These are phyloP conservation scores for Drosophila funebris DNA, from an alignment of 1,140 invertebrate species.

Conservation along the genomic window DNA sequence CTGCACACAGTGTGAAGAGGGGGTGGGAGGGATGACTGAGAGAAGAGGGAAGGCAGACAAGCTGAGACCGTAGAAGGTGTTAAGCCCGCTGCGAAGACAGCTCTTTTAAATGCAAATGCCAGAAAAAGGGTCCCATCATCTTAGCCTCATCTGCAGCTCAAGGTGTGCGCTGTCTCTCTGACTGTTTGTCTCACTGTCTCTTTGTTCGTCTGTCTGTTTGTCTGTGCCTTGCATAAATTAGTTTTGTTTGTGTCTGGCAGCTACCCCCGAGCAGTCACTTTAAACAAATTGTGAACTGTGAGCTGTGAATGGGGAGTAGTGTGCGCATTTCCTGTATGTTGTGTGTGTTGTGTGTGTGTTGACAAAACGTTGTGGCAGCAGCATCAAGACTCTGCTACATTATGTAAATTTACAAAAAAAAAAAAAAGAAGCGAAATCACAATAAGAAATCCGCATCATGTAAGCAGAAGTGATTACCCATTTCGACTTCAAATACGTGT, in stretches of 20 bases:
- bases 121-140: constrained; percentile 37
- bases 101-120: constrained; percentile 73
- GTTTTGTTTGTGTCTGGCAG: constrained; percentile 63
- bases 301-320: constrained; percentile 35
- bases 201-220: constrained; percentile 5
- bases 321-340: constrained; percentile 68
- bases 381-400: constrained; percentile 47
- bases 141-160: constrained; percentile 18
- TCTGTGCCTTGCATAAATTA: constrained; percentile 66
- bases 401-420: constrained; percentile 69
- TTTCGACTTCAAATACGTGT: constrained; percentile 33
- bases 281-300: constrained; percentile 67
- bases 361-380: constrained; percentile 58
- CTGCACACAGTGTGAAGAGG: too few species aligned
- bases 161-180: constrained; percentile 22
- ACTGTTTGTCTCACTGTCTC: not conserved
- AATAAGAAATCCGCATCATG: constrained; percentile 60
- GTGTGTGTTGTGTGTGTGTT: constrained; percentile 22
- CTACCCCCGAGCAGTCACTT: constrained; percentile 45
- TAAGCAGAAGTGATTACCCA: constrained; percentile 47
- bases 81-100: constrained; percentile 51
- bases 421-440: constrained; percentile 64
- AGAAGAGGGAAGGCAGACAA: not conserved
- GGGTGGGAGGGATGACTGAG: not conserved
- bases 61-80: constrained; percentile 39